Evolutionary conservation across 2,888 invertebrate species (phyloP).

Genomic region (Nymphalis urticae): DNA sequence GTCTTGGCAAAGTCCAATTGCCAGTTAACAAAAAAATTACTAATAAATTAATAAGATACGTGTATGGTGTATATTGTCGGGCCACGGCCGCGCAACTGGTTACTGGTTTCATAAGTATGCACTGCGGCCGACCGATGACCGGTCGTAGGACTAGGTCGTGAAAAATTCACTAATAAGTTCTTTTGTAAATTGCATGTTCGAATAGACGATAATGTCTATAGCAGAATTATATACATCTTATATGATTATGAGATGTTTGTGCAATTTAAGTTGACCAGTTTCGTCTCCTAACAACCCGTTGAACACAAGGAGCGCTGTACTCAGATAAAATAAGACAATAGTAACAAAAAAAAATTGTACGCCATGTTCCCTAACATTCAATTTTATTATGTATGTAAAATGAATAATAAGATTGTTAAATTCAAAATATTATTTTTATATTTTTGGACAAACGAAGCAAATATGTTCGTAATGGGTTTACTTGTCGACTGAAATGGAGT

Average conservation of each 20-base stretch:
- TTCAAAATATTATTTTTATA: no score
- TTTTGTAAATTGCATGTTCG: background rate
- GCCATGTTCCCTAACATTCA: no score
- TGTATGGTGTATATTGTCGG: background rate
- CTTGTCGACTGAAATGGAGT: conserved; percentile 62
- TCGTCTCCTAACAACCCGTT: no score
- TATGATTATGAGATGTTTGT: no score
- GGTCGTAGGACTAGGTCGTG: no score
- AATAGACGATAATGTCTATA: background rate
- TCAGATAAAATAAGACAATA: background rate
- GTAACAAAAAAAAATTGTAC: background rate
- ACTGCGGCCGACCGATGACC: background rate
- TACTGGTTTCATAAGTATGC: background rate
- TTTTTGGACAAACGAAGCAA: background rate
- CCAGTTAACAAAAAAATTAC: no score
- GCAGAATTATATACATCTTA: no score
- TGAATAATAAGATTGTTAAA: no score
- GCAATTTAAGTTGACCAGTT: background rate
- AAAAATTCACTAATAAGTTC: background rate
- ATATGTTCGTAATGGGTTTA: conserved; percentile 39
- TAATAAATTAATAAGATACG: background rate
- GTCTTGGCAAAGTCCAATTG: no score
- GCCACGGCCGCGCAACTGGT: conserved; percentile 1
- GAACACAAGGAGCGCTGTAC: no score
- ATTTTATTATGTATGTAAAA: no score